phyloP scores from a whole-genome alignment of 2,797 vertebrate genomes.

The Eupleurogrammus muticus region DNA sequence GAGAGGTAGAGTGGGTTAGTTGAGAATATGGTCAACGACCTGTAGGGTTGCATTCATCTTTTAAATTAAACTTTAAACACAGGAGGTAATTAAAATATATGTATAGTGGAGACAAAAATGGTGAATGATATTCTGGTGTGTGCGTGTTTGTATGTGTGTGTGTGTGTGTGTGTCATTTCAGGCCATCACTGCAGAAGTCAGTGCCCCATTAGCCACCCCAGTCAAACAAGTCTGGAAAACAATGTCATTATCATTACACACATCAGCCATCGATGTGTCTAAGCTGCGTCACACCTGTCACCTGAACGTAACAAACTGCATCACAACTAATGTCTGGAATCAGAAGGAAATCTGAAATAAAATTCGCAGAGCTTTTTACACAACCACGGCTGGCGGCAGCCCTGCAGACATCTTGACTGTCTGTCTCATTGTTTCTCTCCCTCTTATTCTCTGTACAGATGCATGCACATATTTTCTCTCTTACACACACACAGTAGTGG shows the following conservation, averaged over 20 bases:
- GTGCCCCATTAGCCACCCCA: too few relatives aligned
- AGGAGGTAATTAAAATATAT: too few relatives aligned
- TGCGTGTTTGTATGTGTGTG: too few relatives aligned
- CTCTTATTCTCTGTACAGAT: conserved; percentile 28
- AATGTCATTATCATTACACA: conserved; percentile 20
- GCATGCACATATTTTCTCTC: conserved; percentile 7
- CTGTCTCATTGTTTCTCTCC: conserved; percentile 37
- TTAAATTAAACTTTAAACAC: too few relatives aligned
- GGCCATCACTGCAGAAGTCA: too few relatives aligned
- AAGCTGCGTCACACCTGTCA: conserved; percentile 34
- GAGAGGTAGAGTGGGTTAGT: too few relatives aligned
- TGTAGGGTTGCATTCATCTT: too few relatives aligned
- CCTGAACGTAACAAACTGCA: conserved; percentile 20
- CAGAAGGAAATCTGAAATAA: conserved; percentile 11
- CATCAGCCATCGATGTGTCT: conserved; percentile 15
- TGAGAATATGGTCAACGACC: too few relatives aligned
- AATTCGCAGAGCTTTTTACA: conserved; percentile 32
- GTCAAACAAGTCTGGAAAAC: background rate
- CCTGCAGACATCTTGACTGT: conserved; percentile 38
- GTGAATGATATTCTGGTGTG: too few relatives aligned
- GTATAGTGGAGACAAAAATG: too few relatives aligned
- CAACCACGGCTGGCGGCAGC: background rate
- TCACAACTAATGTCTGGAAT: conserved; percentile 16
- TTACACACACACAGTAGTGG: conserved; percentile 18
- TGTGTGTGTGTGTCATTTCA: too few relatives aligned